Percentiles rank a stretch among this genome's conserved stretches.
These are phyloP conservation scores for Ormyrus labotus DNA, from an alignment of 2,888 invertebrate species.

Conservation along the genomic window DNA sequence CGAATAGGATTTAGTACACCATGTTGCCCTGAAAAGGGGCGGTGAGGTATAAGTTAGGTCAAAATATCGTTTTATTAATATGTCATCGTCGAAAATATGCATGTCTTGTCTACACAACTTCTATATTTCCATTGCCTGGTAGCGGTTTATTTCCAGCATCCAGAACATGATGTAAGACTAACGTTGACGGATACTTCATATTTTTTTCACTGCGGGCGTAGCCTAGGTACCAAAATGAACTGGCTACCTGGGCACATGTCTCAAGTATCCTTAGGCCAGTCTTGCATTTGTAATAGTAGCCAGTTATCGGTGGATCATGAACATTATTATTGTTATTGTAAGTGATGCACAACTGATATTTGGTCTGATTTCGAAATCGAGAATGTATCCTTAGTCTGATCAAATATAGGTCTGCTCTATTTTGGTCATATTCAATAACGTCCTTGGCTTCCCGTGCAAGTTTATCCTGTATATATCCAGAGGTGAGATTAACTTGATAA, in stretches of 20 bases:
- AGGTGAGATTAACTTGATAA: not conserved
- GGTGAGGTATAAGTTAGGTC: not conserved
- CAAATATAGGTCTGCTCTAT: not conserved
- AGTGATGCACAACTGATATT: conserved; percentile 2
- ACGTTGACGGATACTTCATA: not conserved
- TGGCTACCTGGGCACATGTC: no score
- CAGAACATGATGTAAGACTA: not conserved
- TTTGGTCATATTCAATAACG: not conserved
- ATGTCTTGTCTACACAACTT: not conserved
- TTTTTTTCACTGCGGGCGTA: not conserved
- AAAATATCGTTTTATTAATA: not conserved
- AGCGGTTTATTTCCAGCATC: conserved; percentile 3
- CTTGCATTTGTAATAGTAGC: not conserved
- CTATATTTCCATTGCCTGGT: conserved; percentile 8
- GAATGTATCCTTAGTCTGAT: not conserved
- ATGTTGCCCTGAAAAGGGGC: not conserved
- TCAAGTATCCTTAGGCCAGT: no score
- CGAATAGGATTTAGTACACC: no score
- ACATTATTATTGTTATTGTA: not conserved
- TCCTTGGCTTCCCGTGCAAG: not conserved
- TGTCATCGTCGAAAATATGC: no score
- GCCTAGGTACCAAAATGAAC: no score
- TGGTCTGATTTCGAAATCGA: not conserved
- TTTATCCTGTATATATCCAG: not conserved
- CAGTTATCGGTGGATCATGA: conserved; percentile 5